phyloP scores from a whole-genome alignment of 2,888 invertebrate species.

The Yponomeuta cagnagella region DNA sequence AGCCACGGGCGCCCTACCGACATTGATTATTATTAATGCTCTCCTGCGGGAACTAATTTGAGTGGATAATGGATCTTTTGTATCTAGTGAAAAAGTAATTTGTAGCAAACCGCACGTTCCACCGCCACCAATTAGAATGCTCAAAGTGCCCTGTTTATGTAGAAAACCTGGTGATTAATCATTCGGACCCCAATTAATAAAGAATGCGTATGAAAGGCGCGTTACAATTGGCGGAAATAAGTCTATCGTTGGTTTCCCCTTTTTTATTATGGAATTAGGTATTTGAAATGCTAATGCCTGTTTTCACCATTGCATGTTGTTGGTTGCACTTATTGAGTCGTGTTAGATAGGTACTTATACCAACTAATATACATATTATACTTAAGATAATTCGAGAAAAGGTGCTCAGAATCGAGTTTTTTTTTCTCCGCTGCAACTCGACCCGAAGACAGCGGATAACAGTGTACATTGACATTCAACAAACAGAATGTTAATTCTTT shows the following conservation, averaged over 20 bases:
- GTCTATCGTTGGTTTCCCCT: not conserved
- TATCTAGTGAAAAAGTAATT: constrained; percentile 67
- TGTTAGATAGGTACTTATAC: too few relatives aligned
- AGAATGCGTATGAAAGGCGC: constrained; percentile 9
- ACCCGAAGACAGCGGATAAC: too few relatives aligned
- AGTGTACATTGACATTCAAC: too few relatives aligned
- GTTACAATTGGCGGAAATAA: not conserved
- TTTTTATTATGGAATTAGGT: not conserved
- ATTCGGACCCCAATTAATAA: constrained; percentile 25
- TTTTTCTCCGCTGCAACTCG: too few relatives aligned
- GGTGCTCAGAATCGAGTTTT: too few relatives aligned
- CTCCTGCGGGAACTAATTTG: constrained; percentile 63
- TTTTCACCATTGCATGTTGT: too few relatives aligned
- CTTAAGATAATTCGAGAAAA: too few relatives aligned
- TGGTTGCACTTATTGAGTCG: too few relatives aligned
- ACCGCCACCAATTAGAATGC: constrained; percentile 51
- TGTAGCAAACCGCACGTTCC: constrained; percentile 36
- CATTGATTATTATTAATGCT: constrained; percentile 71
- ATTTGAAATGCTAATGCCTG: not conserved
- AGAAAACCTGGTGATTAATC: constrained; percentile 49
- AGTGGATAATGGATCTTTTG: constrained; percentile 71
- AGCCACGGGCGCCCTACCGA: not conserved
- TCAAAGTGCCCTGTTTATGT: constrained; percentile 31
- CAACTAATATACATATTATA: too few relatives aligned
- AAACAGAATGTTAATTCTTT: too few relatives aligned